Percentiles rank a stretch among this genome's conserved stretches.
phyloP scores from a whole-genome alignment of 2,113 vertebrate species.

The Mirounga angustirostris region DNA sequence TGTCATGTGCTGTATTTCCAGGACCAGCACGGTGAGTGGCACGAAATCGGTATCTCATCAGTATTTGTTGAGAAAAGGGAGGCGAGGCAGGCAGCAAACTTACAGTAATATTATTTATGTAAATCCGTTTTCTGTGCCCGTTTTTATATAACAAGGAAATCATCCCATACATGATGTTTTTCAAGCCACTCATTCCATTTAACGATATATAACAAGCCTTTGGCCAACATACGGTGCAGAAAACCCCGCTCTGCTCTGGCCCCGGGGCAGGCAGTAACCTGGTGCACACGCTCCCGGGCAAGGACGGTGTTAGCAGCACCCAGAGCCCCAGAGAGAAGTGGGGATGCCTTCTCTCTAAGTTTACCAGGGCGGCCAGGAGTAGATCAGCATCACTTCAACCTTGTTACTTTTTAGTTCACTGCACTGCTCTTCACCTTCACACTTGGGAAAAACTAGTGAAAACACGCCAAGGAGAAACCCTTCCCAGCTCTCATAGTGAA shows the following conservation, averaged over 20 bases:
- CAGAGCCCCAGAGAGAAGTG: no score
- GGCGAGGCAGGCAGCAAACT: not conserved
- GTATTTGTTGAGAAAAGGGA: not conserved
- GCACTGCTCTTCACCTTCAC: not conserved
- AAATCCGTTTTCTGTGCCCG: not conserved
- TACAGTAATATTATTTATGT: not conserved
- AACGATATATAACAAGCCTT: not conserved
- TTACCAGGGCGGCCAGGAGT: accelerated
- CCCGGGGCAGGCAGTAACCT: not conserved
- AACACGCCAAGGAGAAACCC: not conserved
- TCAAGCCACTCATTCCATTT: conserved; percentile 15
- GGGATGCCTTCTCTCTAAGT: not conserved
- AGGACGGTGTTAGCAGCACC: accelerated
- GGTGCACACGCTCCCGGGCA: accelerated
- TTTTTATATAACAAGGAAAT: conserved; percentile 17
- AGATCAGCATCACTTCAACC: not conserved
- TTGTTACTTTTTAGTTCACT: not conserved
- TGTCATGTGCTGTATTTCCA: not conserved
- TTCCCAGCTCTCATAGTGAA: conserved; percentile 47
- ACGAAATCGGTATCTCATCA: not conserved
- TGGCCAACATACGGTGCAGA: not conserved
- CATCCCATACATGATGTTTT: not conserved
- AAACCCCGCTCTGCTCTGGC: not conserved
- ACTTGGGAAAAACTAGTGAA: not conserved
- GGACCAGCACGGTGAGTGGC: not conserved